Conservation (phyloP, 2,113 vertebrate species). For the Dryoscopus gambensis region DNA sequence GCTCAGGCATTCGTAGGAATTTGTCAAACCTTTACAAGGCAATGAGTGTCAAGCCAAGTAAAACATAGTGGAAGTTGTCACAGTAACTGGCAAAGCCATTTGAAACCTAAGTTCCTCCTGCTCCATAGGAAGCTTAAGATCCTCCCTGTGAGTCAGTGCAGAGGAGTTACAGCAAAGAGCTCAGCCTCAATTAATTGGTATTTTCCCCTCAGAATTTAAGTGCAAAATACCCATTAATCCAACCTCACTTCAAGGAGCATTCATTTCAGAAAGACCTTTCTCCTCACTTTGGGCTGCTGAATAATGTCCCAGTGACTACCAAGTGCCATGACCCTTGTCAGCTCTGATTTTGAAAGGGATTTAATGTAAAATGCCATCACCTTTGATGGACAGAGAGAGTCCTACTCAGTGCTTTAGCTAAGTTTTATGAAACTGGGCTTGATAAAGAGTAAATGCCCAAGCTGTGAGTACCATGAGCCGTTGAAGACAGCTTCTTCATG, state of each 20-base stretch:
- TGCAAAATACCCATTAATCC: not conserved
- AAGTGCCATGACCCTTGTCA: not conserved
- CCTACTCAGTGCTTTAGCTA: not conserved
- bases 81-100: not conserved
- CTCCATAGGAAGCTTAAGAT: constrained; percentile 5
- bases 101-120: constrained; percentile 5
- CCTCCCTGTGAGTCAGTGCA: not conserved
- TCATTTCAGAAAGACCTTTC: not conserved
- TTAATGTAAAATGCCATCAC: not conserved
- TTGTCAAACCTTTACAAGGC: constrained; percentile 21
- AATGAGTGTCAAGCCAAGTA: not conserved
- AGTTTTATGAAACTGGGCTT: not conserved
- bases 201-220: not conserved
- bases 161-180: not conserved
- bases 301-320: not conserved
- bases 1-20: constrained; percentile 1
- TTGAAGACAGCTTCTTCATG: not conserved
- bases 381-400: not conserved
- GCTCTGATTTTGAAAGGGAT: not conserved
- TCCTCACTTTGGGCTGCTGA: not conserved
- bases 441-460: not conserved
- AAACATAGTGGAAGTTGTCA: not conserved
- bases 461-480: not conserved
- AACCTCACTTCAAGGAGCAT: not conserved
- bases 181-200: not conserved